A percentile compares a stretch with the other conserved stretches of the same genome.
Conservation (phyloP, 92 coral and sea anemone species). For the Epizoanthus scotinus region DNA sequence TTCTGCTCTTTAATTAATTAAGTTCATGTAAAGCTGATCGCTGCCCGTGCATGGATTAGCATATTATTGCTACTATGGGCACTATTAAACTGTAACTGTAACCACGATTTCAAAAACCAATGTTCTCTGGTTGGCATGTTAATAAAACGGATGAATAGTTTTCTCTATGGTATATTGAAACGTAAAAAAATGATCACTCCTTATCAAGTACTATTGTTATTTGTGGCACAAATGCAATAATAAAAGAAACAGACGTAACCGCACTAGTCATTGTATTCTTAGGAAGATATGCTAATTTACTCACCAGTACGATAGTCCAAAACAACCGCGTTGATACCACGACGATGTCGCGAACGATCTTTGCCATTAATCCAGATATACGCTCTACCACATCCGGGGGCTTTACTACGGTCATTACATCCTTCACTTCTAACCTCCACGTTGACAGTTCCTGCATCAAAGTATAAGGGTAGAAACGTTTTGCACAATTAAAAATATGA, state of each 20-base stretch:
- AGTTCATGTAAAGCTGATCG: no score
- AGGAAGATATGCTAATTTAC: neutral
- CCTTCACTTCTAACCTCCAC: constrained; percentile 38
- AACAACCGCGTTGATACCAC: constrained; percentile 14
- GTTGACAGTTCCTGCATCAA: constrained; percentile 5
- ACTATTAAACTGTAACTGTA: no score
- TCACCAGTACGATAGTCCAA: constrained; percentile 26
- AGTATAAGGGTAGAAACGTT: neutral
- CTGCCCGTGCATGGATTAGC: no score
- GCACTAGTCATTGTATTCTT: neutral
- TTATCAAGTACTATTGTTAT: no score
- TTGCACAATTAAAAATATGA: no score
- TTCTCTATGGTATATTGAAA: no score
- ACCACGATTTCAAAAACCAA: no score
- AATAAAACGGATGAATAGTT: no score
- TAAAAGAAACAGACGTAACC: neutral
- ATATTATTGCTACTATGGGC: no score
- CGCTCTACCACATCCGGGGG: constrained; percentile 9
- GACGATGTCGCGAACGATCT: constrained; percentile 31
- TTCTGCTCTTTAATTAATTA: no score
- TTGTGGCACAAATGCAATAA: neutral
- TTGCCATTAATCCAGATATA: constrained; percentile 27
- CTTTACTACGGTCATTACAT: constrained; percentile 10
- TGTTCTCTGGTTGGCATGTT: no score
- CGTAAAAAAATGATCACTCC: no score